A percentile compares a stretch with the other conserved stretches of the same genome.
These are phyloP conservation scores for Mesocricetus auratus DNA, from an alignment of 2,113 vertebrate genomes.

Conservation along the genomic window DNA sequence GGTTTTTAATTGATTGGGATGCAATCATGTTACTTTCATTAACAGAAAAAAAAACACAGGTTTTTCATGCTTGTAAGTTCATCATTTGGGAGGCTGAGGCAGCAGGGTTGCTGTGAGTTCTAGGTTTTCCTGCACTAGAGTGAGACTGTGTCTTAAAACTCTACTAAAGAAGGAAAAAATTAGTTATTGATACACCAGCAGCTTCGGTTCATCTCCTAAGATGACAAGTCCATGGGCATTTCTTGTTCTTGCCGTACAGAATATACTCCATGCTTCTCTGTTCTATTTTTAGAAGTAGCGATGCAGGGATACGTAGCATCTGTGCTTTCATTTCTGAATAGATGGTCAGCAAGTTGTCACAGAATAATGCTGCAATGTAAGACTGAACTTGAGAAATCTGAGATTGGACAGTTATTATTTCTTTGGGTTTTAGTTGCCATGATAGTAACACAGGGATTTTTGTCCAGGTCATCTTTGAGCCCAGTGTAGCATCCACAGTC, in stretches of 20 bases:
- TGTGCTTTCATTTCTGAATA: neutral
- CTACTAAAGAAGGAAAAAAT: neutral
- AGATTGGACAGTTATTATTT: neutral
- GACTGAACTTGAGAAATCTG: neutral
- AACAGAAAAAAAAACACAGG: neutral
- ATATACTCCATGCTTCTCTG: neutral
- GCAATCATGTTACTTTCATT: neutral
- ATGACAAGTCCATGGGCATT: neutral
- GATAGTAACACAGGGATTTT: neutral
- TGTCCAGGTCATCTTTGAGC: neutral
- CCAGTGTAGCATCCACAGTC: fast-evolving
- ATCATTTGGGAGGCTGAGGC: neutral
- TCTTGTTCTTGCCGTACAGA: neutral
- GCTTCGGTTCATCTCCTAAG: neutral
- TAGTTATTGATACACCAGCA: neutral
- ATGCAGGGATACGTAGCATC: neutral
- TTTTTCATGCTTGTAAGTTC: neutral
- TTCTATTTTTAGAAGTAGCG: neutral
- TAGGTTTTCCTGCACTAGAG: neutral
- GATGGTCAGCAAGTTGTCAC: neutral
- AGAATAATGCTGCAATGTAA: neutral
- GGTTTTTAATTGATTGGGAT: neutral
- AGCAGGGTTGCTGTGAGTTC: neutral
- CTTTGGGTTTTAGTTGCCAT: neutral
- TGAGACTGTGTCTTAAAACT: neutral